Conservation (phyloP, 2,797 vertebrate species). For the Trachurus trachurus region DNA sequence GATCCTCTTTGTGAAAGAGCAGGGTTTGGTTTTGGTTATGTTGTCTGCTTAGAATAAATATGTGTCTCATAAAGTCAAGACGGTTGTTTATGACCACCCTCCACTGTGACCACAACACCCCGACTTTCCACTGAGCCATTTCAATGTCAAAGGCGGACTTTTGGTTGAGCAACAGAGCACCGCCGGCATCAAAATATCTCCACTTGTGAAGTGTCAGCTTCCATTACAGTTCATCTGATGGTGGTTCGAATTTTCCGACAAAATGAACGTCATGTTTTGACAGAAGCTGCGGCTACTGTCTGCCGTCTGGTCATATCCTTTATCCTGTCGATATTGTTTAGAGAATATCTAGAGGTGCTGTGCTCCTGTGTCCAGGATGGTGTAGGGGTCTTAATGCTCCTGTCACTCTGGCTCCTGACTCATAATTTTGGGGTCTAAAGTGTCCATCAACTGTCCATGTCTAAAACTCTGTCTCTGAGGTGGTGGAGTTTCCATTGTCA, state of each 20-base stretch:
- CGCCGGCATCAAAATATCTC: not conserved
- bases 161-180: not conserved
- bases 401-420: not conserved
- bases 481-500: slow-evolving; percentile 43
- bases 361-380: not conserved
- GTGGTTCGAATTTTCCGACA: slow-evolving; percentile 19
- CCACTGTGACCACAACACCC: slow-evolving; percentile 15
- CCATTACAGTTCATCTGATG: not conserved
- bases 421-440: slow-evolving; percentile 1
- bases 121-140: slow-evolving; percentile 47
- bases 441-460: not conserved
- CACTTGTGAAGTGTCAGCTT: not conserved
- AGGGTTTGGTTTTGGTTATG: not conserved
- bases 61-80: not conserved
- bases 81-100: slow-evolving; percentile 11
- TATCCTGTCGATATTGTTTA: not conserved
- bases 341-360: no score
- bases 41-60: not conserved
- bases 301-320: not conserved
- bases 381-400: not conserved
- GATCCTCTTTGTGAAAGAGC: not conserved
- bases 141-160: slow-evolving; percentile 15
- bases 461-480: slow-evolving; percentile 14
- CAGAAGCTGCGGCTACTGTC: not conserved
- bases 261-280: not conserved